Evolutionary conservation across 2,113 vertebrate species (phyloP).

Genomic region (Alethe castanea): DNA sequence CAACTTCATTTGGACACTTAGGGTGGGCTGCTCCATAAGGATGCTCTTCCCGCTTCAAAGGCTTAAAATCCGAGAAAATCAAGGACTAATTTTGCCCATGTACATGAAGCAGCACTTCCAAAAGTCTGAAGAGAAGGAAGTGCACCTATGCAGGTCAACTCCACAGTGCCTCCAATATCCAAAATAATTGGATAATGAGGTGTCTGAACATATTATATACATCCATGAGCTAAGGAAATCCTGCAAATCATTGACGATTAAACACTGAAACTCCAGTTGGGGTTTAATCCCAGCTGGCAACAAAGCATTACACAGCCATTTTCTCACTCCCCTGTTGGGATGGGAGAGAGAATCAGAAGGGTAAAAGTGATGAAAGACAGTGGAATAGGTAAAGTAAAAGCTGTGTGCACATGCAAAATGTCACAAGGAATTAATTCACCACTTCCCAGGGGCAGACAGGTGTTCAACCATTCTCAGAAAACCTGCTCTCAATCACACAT

Average conservation of each 20-base stretch:
- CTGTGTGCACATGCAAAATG: not conserved
- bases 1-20: not conserved
- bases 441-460: not conserved
- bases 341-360: not conserved
- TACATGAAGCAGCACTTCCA: not conserved
- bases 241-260: not conserved
- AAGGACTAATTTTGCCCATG: not conserved
- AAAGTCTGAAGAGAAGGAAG: not conserved
- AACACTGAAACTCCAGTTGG: not conserved
- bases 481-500: not conserved
- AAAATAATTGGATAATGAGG: not conserved
- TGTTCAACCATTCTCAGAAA: not conserved
- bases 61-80: not conserved
- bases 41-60: not conserved
- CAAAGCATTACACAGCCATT: not conserved
- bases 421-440: not conserved
- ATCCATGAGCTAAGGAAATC: not conserved
- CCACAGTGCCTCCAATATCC: not conserved
- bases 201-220: not conserved
- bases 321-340: not conserved
- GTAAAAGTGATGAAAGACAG: not conserved
- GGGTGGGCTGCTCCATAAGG: not conserved
- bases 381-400: not conserved
- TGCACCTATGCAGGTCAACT: not conserved
- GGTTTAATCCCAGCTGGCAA: not conserved